phyloP scores from a whole-genome alignment of 2,888 invertebrate species.

The Eristalis tenax region DNA sequence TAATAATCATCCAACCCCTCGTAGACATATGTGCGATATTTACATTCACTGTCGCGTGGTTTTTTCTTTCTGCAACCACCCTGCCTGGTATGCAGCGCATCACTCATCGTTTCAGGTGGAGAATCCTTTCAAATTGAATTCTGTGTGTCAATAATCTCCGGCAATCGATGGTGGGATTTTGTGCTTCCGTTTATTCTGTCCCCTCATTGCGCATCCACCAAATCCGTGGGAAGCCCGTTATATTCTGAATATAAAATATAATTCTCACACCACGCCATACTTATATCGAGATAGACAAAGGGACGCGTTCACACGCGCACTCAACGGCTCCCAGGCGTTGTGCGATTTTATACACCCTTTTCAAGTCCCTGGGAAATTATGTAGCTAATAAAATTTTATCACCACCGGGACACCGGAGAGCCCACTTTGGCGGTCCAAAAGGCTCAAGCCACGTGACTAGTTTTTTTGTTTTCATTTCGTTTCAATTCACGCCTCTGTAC shows the following conservation, averaged over 20 bases:
- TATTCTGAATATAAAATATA: background rate
- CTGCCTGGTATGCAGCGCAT: background rate
- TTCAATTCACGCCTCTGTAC: background rate
- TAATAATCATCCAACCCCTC: background rate
- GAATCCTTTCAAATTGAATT: constrained; percentile 68
- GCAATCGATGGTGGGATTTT: constrained; percentile 57
- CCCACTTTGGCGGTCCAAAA: background rate
- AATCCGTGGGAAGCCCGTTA: constrained; percentile 5
- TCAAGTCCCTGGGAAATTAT: constrained; percentile 46
- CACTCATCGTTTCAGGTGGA: constrained; percentile 49
- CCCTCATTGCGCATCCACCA: background rate
- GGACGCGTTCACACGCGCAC: background rate
- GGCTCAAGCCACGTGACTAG: constrained; percentile 21
- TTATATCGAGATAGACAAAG: constrained; percentile 21
- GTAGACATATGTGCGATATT: constrained; percentile 11
- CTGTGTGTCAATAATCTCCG: constrained; percentile 63
- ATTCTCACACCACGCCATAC: background rate
- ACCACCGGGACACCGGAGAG: constrained; percentile 34
- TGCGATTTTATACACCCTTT: constrained; percentile 42
- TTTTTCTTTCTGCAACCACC: constrained; percentile 3
- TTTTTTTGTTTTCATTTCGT: background rate
- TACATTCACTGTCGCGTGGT: background rate
- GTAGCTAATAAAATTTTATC: constrained; percentile 57
- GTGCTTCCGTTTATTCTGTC: constrained; percentile 27
- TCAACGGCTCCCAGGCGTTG: background rate